Percentiles rank a stretch among this genome's conserved stretches.
These are phyloP conservation scores for Torymus aiolomorphi DNA, from an alignment of 2,888 invertebrate species.

Conservation along the genomic window DNA sequence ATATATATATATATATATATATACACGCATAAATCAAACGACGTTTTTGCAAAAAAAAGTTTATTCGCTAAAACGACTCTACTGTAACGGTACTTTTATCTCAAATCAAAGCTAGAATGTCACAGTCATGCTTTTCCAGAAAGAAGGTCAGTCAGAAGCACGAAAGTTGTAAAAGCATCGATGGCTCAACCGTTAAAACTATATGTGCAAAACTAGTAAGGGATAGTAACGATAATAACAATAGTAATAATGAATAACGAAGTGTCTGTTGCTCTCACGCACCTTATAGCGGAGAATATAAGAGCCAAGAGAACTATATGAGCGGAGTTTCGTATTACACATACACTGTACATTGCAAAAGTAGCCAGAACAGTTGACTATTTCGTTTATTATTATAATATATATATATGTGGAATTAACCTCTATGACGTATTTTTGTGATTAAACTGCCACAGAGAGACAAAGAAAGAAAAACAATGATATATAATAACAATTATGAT, in stretches of 20 bases:
- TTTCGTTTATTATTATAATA: conserved; percentile 20
- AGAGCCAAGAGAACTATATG: conserved; percentile 43
- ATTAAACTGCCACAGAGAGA: conserved; percentile 36
- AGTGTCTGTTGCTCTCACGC: conserved; percentile 63
- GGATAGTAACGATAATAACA: neutral
- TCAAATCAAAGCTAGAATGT: conserved; percentile 38
- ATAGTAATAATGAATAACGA: conserved; percentile 53
- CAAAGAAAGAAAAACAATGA: conserved; percentile 1
- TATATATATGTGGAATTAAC: conserved; percentile 28
- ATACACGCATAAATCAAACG: conserved; percentile 38
- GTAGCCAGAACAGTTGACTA: conserved; percentile 69
- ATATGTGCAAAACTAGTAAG: neutral
- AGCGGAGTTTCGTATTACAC: conserved; percentile 38
- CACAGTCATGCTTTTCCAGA: conserved; percentile 16
- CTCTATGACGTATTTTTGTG: conserved; percentile 48
- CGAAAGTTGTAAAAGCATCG: conserved; percentile 43
- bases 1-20: neutral
- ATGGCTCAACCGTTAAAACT: neutral
- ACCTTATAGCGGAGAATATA: conserved; percentile 60
- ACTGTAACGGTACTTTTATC: conserved; percentile 2
- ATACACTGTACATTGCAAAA: conserved; percentile 71
- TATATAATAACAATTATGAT: conserved; percentile 23
- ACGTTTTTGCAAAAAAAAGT: conserved; percentile 31
- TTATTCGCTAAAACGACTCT: conserved; percentile 21
- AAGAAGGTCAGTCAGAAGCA: conserved; percentile 40